Base-by-base conservation (phyloP, 2,797 vertebrate species). In the Anolis apletophallus region DNA sequence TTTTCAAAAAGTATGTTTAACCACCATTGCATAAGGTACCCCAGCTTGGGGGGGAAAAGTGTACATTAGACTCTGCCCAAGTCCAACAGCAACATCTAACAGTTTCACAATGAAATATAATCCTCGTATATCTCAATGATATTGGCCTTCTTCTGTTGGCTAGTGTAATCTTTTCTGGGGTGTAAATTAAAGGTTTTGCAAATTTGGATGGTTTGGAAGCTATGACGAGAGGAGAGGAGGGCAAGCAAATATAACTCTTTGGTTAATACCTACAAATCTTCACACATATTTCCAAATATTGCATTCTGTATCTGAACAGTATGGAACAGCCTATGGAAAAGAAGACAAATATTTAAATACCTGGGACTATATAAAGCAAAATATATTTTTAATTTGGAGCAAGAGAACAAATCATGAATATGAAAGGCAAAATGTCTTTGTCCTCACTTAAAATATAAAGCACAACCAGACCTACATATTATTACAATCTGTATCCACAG, bases 381-480 rank as follows among this genome's bases (percentile, higher is more conserved):
- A 78, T 34, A 78, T 50, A 14, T 13, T 16, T 32, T 75, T 76
- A 40, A 67, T 75, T 10, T 75, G n/a, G 34, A 32, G 32, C 21
- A 57, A 78, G 29, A 61, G 26, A 1, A n/a, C 11, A 23, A 11
- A 16, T 52, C 8, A 55, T 87, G 75, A 88, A 80, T 67, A 14
- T 40, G 80, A 69, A 68, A 69, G 26, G 34, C 81, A 89, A 64
- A 74, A 9, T 52, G 68, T 77, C 88, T 16, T 77, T 61, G 23
- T 17, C 23, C 26, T n/a, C 79, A 79, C 29, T 75, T 68, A 92
- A 87, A 90, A 76, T 57, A 14, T 86, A 68, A 83, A 88, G 73
- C 84, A 85, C 88, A 16, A 80, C 81, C 84, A 64, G 23, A 21
- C 72, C 82, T 13, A 11, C 87, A 91, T 89, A 67, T 36, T 92